Percentiles rank a stretch among this genome's conserved stretches.
These are phyloP conservation scores for Odocoileus virginianus DNA, from an alignment of 2,113 vertebrate genomes.

Conservation along the genomic window DNA sequence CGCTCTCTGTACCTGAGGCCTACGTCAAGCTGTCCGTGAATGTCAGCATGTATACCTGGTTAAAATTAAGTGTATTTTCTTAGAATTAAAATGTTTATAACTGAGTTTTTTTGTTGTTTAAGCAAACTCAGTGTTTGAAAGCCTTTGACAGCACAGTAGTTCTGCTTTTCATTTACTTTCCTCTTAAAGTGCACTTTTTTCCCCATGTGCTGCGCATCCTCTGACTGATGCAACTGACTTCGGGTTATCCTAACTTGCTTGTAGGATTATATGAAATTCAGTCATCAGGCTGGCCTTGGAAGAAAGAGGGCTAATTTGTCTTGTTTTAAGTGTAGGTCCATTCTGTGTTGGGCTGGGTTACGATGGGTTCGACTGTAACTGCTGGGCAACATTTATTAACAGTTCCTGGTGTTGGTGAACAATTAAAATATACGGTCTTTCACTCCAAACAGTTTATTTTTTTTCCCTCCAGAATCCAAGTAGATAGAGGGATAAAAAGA, in stretches of 20 bases:
- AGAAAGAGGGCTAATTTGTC: accelerated
- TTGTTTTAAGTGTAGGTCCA: accelerated
- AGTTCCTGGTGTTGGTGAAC: accelerated
- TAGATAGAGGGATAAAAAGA: neutral
- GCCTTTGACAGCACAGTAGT: accelerated
- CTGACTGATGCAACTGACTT: too few species aligned
- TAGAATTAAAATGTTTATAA: neutral
- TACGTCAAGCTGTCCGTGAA: too few species aligned
- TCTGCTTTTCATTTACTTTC: neutral
- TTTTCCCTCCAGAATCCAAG: neutral
- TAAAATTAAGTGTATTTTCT: neutral
- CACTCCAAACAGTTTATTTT: neutral
- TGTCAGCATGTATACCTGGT: neutral
- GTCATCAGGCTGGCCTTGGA: accelerated
- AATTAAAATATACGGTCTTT: too few species aligned
- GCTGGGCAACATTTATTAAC: accelerated
- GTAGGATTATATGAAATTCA: accelerated
- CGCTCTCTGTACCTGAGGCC: neutral
- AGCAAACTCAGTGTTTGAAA: neutral
- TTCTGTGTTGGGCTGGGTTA: neutral
- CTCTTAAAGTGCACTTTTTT: accelerated
- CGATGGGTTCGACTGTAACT: accelerated
- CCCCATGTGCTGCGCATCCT: accelerated
- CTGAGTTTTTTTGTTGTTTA: neutral
- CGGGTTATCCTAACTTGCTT: neutral